Conservation (phyloP, 2,888 invertebrate genomes). For the Girardia tigrina region DNA sequence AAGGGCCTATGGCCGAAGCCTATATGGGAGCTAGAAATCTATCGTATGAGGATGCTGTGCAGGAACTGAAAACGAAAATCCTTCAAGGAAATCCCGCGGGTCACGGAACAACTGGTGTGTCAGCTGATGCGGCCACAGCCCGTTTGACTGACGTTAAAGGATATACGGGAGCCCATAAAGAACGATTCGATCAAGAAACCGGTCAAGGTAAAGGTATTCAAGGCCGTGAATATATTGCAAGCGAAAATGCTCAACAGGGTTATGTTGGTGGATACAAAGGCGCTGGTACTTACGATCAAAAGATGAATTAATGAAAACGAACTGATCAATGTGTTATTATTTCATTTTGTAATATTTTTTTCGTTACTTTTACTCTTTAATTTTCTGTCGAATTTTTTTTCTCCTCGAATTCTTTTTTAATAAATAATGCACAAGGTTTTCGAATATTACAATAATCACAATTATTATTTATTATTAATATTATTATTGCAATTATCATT, state of each 20-base stretch:
- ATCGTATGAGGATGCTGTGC: slow-evolving; percentile 29
- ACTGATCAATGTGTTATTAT: no score
- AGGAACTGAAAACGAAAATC: slow-evolving; percentile 33
- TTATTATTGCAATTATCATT: no score
- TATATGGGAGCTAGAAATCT: slow-evolving; percentile 17
- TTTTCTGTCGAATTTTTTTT: no score
- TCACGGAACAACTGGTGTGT: slow-evolving; percentile 34
- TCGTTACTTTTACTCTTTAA: no score
- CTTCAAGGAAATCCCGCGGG: neutral
- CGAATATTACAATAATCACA: no score
- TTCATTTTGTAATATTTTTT: no score
- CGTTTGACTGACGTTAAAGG: slow-evolving; percentile 43
- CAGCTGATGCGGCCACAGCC: slow-evolving; percentile 30
- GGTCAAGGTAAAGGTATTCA: slow-evolving; percentile 46
- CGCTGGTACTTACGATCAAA: slow-evolving; percentile 35
- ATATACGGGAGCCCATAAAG: slow-evolving; percentile 46
- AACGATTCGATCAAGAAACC: slow-evolving; percentile 44
- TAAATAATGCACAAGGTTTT: no score
- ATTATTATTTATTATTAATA: no score
- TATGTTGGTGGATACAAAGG: slow-evolving; percentile 46
- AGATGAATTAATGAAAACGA: neutral
- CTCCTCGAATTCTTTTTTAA: no score
- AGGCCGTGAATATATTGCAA: slow-evolving; percentile 41
- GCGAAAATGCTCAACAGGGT: slow-evolving; percentile 40
- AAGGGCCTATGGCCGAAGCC: slow-evolving; percentile 16